Evolutionary conservation across 2,113 vertebrate species (phyloP), one percentile per base, ranked within the genome.

Genomic region (Numenius arquata): DNA sequence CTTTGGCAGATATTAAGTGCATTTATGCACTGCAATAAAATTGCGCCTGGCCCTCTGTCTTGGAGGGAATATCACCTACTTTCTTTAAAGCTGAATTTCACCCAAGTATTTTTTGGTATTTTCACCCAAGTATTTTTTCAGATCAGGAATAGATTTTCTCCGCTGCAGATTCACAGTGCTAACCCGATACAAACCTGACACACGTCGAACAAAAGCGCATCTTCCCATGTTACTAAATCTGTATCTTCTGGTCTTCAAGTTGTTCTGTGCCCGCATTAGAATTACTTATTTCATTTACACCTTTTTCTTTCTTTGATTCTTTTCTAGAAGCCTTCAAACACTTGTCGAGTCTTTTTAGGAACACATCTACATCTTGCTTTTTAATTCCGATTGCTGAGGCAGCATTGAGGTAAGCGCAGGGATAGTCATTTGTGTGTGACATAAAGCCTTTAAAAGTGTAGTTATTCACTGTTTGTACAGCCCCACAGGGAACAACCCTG

Each of bases 331-430:
- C 90, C 97, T 98, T 99, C 92, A 99, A 98, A 96, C 99, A 99
- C 89, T 99, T 99, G 91, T 99, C 99, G 5, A 99, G 98, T 90
- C 99, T 99, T 96, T 99, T 99, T 40, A 99, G 91, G 97, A 99
- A 99, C 59, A 99, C 88, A 16, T 98, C 98, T 81, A 99, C 98
- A n/a, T 99, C 99, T 76, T 98, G 98, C 11, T 95, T 98, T 93
- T 98, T 98, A 97, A 99, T 99, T 87, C 99, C 99, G 32, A 99
- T 98, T 81, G 99, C 99, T 5, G 99, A 98, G 25, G 99, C 99
- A 9, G 99, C 99, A 41, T 99, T 99, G 95, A 99, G 99, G 97
- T 99, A 99, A 50, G 99, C 98, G 53, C 98, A 99, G 6, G 98
- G 98, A 94, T 99, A 99, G 19, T 94, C 87, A 67, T 99, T 98